A percentile compares a stretch with the other conserved stretches of the same genome.
phyloP scores from a whole-genome alignment of 2,888 invertebrate genomes.

The Drosophila cracens region DNA sequence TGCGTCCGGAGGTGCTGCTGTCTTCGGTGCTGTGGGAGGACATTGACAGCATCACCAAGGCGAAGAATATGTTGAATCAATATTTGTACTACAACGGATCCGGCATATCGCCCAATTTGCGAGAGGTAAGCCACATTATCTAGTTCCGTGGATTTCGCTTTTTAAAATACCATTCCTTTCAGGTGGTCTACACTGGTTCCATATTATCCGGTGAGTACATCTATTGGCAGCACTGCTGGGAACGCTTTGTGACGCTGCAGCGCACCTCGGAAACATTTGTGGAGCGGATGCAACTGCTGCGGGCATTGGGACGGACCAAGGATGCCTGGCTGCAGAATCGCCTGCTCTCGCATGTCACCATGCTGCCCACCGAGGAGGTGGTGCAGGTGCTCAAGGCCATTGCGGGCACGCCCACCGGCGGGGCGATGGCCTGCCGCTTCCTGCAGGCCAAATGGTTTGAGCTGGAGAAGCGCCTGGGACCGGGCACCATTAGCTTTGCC shows the following conservation, averaged over 20 bases:
- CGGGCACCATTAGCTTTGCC: constrained; percentile 84
- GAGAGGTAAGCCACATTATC: constrained; percentile 78
- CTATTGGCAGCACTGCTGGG: constrained; percentile 85
- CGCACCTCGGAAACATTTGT: constrained; percentile 83
- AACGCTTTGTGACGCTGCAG: constrained; percentile 83
- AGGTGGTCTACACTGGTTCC: constrained; percentile 85
- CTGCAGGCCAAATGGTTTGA: constrained; percentile 85
- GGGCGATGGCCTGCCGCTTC: constrained; percentile 85
- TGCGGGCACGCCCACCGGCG: constrained; percentile 85
- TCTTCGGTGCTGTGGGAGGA: constrained; percentile 85
- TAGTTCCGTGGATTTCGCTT: fast-evolving
- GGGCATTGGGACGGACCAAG: constrained; percentile 85
- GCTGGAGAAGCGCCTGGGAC: constrained; percentile 83
- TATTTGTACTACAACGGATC: constrained; percentile 82
- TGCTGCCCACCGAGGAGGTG: constrained; percentile 84
- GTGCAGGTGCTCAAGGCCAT: constrained; percentile 85
- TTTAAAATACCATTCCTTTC: too few relatives aligned
- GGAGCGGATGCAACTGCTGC: constrained; percentile 84
- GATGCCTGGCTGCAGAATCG: constrained; percentile 85
- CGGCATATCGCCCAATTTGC: constrained; percentile 83
- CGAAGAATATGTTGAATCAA: constrained; percentile 84
- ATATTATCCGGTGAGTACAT: constrained; percentile 85
- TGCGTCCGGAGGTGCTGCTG: constrained; percentile 84
- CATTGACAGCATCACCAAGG: constrained; percentile 82
- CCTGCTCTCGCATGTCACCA: constrained; percentile 84